phyloP scores from a whole-genome alignment of 2,797 vertebrate species.

The Squalus acanthias region DNA sequence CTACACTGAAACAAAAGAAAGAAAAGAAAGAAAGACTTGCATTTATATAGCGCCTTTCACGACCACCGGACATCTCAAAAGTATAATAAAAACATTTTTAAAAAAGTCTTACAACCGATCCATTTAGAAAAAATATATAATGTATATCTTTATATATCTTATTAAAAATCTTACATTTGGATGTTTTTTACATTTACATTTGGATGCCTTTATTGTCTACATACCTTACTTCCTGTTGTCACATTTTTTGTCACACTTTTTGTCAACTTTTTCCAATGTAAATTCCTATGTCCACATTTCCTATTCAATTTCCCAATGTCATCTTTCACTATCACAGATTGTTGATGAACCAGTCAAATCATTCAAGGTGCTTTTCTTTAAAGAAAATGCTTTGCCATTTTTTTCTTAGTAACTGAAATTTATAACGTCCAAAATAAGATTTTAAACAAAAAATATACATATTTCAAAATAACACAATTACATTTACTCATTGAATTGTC shows the following conservation, averaged over 20 bases:
- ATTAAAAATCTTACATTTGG: background rate
- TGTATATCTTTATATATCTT: background rate
- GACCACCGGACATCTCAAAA: background rate
- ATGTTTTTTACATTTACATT: background rate
- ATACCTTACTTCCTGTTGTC: background rate
- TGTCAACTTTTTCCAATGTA: background rate
- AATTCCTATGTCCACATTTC: background rate
- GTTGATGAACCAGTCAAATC: background rate
- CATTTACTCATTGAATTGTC: background rate
- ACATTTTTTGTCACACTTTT: background rate
- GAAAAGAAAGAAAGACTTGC: too few relatives aligned
- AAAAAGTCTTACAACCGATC: background rate
- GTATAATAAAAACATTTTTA: background rate
- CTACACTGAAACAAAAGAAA: background rate
- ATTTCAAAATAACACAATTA: background rate
- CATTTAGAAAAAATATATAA: background rate
- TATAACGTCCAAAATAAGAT: background rate
- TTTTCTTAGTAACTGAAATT: background rate
- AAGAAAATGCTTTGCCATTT: background rate
- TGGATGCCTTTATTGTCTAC: background rate
- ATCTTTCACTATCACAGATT: background rate
- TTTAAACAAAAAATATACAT: background rate
- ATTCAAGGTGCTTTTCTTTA: background rate
- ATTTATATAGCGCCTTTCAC: too few relatives aligned
- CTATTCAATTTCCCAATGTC: background rate